Base-by-base conservation (phyloP, 1,140 invertebrate genomes). In the Caenorhabditis remanei region DNA sequence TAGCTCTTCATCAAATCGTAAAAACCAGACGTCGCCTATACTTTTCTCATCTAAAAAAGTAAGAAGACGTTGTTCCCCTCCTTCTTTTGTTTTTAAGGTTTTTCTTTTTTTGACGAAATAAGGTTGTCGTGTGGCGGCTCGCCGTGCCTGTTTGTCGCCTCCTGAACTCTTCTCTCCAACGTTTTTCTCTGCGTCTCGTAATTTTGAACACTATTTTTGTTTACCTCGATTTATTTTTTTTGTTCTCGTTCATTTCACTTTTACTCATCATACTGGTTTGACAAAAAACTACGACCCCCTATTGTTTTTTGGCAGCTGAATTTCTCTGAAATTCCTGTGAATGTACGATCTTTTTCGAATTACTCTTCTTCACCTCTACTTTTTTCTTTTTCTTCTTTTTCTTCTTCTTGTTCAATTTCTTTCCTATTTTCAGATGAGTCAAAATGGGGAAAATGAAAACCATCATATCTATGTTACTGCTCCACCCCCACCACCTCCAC, bases 191-290 rank as follows among this genome's bases (percentile, higher is more conserved):
- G 63, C 63, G 63, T 67, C 24, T 67, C 63, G 32, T 32, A 4
- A 41, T 67, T 40, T 32, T 13, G 16, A 4, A 46, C 67, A 46
- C 67, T 71, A 71, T 71, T 71, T 71, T 71, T 71, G 67, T 71
- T 71, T 71, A 71, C 67, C 67, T 71, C 41, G 43, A 71, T 46
- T 6, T 32, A 19, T 13, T 65, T 71, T 67, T 50, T 53, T 53
- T 53, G 50, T 53, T 53, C 50, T 53, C 9, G 16, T 58, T 58
- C 32, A 32, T 32, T 58, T 58, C 56, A 58, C 56, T 58, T 58
- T 58, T 53, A 53, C 50, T 53, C 50, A 53, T 53, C 50, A 53
- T 53, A 32, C 32, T 32, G 32, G 32, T 67, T 67, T 67, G 63
- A 40, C 19, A 67, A 8, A 7, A 67, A 67, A 19, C 8, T 14